A percentile compares a stretch with the other conserved stretches of the same genome.
Conservation (phyloP, 2,797 vertebrate genomes). For the Synaphobranchus kaupii region DNA sequence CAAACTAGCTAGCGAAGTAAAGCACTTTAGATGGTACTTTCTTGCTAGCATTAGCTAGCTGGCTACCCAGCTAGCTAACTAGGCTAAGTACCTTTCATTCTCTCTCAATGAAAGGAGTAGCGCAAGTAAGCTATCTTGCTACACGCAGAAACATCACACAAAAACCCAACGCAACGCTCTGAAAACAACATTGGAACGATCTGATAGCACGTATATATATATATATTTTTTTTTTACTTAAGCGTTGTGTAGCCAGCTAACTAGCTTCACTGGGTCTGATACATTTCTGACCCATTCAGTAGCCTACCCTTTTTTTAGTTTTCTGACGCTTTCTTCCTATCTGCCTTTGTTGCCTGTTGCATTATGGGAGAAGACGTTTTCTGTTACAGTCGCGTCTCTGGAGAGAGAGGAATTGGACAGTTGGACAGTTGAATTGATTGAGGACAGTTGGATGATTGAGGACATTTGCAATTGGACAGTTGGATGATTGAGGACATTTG, state of each 20-base stretch:
- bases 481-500: too few relatives aligned
- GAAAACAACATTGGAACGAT: neutral
- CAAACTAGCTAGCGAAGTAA: conserved; percentile 17
- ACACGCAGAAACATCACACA: neutral
- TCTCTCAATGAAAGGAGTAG: conserved; percentile 15
- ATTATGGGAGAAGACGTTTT: conserved; percentile 68
- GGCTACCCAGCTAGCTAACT: conserved; percentile 22
- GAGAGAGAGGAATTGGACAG: too few relatives aligned
- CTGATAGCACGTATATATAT: neutral
- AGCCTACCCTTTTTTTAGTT: conserved; percentile 55
- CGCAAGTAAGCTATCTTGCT: conserved; percentile 59
- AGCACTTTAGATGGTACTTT: neutral
- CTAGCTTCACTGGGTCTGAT: neutral
- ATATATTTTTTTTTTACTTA: neutral
- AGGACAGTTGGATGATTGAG: too few relatives aligned
- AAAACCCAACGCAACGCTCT: neutral
- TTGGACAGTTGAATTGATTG: too few relatives aligned
- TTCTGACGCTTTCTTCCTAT: conserved; percentile 68
- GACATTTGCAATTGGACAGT: too few relatives aligned
- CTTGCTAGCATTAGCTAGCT: conserved; percentile 1
- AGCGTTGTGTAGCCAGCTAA: neutral
- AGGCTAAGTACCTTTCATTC: conserved; percentile 16
- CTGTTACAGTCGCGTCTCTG: neutral
- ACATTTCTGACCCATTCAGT: conserved; percentile 18
- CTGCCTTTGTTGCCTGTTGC: conserved; percentile 82